phyloP scores from a whole-genome alignment of 2,797 vertebrate species.

The Gadopsis marmoratus region DNA sequence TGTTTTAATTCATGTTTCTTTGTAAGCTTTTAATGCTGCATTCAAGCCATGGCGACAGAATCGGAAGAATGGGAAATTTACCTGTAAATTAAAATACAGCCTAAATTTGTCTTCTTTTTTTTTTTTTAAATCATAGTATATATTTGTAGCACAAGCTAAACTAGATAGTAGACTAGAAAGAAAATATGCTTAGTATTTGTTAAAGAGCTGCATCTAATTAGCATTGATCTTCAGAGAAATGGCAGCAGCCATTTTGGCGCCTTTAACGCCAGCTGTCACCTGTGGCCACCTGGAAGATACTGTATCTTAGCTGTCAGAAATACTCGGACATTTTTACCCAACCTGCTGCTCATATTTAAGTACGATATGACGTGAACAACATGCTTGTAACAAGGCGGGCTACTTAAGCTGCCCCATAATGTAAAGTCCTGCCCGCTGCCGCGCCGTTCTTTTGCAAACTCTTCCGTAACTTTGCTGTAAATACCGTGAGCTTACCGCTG shows the following conservation, averaged over 20 bases:
- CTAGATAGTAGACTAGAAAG: no score
- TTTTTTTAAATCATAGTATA: no score
- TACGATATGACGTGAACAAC: not conserved
- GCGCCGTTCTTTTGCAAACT: not conserved
- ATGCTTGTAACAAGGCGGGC: not conserved
- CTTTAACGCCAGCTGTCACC: no score
- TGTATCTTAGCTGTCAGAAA: not conserved
- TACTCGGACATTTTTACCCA: not conserved
- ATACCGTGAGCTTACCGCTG: not conserved
- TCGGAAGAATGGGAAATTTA: not conserved
- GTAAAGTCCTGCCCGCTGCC: not conserved
- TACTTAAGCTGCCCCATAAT: not conserved
- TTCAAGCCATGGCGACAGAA: not conserved
- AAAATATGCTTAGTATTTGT: not conserved
- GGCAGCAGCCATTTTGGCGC: not conserved
- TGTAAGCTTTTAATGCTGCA: no score
- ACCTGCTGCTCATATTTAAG: not conserved
- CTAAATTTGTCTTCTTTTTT: not conserved
- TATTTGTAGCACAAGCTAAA: not conserved
- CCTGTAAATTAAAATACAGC: not conserved
- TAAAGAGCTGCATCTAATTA: no score
- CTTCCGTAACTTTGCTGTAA: not conserved
- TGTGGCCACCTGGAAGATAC: fast-evolving
- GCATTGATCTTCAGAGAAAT: not conserved
- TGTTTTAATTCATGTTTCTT: no score